Conservation (phyloP, 2,888 invertebrate genomes). For the Ichneumoninae sp. region DNA sequence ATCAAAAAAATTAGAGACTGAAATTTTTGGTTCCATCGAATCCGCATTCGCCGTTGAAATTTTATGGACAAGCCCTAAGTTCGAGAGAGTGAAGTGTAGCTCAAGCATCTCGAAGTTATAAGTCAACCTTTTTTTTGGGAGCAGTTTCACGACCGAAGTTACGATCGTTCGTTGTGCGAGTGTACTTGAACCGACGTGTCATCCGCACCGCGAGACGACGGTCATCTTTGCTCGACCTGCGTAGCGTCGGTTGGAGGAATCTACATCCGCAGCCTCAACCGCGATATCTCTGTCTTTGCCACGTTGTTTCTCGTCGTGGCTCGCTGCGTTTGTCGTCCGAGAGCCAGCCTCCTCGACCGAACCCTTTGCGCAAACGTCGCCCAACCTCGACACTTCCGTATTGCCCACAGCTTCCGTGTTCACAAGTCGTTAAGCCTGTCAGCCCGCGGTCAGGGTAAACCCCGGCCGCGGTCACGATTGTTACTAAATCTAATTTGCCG, state of each 20-base stretch:
- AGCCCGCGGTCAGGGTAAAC: conserved; percentile 49
- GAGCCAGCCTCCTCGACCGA: neutral
- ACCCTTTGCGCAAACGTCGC: conserved; percentile 27
- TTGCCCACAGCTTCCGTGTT: conserved; percentile 12
- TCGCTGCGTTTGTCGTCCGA: conserved; percentile 21
- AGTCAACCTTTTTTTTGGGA: neutral
- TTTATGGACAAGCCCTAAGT: neutral
- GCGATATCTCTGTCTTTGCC: neutral
- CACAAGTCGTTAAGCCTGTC: conserved; percentile 44
- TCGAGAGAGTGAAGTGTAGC: neutral
- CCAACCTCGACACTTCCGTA: neutral
- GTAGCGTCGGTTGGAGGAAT: neutral
- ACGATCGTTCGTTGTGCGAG: neutral
- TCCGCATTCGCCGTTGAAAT: neutral
- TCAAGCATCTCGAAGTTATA: neutral
- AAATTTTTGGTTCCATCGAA: neutral
- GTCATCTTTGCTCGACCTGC: neutral
- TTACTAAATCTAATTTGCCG: conserved; percentile 5
- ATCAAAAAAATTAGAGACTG: neutral
- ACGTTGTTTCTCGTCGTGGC: neutral
- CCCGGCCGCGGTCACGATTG: conserved; percentile 4
- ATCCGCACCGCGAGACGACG: neutral
- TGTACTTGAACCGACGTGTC: neutral
- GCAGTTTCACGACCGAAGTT: neutral
- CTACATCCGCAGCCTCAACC: neutral